These are phyloP conservation scores for Drosophila santomea DNA, from an alignment of 1,140 invertebrate genomes.

Conservation along the genomic window DNA sequence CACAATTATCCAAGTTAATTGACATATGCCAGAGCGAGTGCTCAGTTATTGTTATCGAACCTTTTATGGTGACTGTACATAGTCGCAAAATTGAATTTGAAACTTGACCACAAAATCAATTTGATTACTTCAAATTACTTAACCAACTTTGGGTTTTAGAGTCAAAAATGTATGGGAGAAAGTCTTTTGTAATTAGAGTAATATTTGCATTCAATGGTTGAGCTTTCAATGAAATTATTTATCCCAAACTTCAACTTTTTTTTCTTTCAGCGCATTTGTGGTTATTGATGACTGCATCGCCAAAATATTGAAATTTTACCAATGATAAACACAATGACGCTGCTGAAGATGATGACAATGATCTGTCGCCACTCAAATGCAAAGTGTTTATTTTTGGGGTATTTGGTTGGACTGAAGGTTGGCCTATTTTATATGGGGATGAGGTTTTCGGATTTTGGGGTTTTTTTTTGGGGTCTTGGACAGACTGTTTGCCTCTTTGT, in stretches of 20 bases:
- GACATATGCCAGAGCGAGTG: conserved; percentile 37
- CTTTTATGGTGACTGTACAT: conserved; percentile 6
- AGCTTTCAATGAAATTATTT: too few species aligned
- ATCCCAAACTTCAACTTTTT: background rate
- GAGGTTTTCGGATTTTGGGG: too few species aligned
- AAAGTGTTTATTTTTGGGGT: conserved; percentile 11
- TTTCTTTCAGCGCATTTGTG: conserved; percentile 5
- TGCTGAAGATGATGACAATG: conserved; percentile 28
- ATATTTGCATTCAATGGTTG: too few species aligned
- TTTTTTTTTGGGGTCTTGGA: background rate
- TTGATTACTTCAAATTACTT: background rate
- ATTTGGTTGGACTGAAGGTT: background rate
- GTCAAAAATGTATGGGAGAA: too few species aligned
- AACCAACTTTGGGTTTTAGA: background rate
- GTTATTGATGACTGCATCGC: conserved; percentile 13
- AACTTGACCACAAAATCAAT: too few species aligned
- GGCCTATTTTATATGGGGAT: background rate
- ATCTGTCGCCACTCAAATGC: conserved; percentile 38
- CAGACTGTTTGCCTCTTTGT: conserved; percentile 2
- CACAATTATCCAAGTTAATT: conserved; percentile 48
- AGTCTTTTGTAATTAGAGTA: too few species aligned
- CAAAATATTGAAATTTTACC: conserved; percentile 30
- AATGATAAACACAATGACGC: background rate
- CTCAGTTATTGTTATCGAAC: conserved; percentile 22
- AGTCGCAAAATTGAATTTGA: background rate